phyloP scores from a whole-genome alignment of 2,888 invertebrate genomes.

The Biston betularia region DNA sequence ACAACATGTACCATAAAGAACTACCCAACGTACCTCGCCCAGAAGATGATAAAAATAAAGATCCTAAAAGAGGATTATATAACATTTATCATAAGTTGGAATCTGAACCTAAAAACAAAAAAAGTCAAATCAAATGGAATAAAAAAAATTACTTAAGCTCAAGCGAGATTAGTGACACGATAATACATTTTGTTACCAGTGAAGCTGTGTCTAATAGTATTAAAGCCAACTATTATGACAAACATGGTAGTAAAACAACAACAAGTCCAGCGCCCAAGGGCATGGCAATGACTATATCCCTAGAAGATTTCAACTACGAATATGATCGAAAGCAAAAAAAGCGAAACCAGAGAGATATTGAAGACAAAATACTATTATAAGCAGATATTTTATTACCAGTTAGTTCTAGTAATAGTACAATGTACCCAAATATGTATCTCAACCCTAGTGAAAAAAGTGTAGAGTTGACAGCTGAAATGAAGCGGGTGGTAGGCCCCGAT shows the following conservation, averaged over 20 bases:
- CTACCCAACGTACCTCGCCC: background rate
- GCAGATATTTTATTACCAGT: background rate
- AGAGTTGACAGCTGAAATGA: no score
- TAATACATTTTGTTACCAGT: background rate
- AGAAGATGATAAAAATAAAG: background rate
- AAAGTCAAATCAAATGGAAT: background rate
- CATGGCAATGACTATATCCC: background rate
- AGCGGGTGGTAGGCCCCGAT: no score
- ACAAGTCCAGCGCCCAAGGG: background rate
- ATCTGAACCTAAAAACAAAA: background rate
- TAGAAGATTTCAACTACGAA: slow-evolving; percentile 2
- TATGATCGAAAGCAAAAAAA: background rate
- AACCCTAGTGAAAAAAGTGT: no score
- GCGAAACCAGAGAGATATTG: background rate
- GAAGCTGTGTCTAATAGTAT: background rate
- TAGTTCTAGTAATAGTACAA: no score
- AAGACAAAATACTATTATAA: background rate
- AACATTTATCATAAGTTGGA: background rate
- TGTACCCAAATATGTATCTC: no score
- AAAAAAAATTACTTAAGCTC: background rate
- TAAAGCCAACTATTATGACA: background rate
- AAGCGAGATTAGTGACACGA: background rate
- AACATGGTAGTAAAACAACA: background rate
- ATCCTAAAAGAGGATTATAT: background rate
- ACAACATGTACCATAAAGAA: background rate